phyloP scores from a whole-genome alignment of 2,888 invertebrate genomes.

The Melanostoma scalare region DNA sequence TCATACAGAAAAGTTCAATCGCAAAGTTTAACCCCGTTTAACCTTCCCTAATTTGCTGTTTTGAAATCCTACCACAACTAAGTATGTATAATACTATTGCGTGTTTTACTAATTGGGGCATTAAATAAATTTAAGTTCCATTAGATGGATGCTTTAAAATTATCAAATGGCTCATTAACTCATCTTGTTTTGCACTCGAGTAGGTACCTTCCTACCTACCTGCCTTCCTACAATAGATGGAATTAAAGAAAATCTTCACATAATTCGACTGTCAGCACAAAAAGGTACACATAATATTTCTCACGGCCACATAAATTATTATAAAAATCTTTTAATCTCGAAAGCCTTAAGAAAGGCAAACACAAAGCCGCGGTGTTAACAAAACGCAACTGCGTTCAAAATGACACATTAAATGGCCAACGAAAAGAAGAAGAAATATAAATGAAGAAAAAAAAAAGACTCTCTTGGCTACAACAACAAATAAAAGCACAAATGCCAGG shows the following conservation, averaged over 20 bases:
- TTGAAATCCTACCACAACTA: no score
- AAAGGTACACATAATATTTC: constrained; percentile 53
- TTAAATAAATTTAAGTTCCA: not conserved
- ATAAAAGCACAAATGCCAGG: constrained; percentile 60
- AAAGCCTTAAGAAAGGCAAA: constrained; percentile 47
- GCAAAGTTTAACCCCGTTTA: no score
- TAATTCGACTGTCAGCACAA: constrained; percentile 65
- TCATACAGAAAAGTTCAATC: no score
- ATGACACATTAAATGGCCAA: constrained; percentile 57
- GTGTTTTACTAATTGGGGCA: constrained; percentile 1
- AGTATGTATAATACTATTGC: no score
- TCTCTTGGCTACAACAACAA: constrained; percentile 58
- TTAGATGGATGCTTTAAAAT: not conserved
- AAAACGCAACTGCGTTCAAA: constrained; percentile 63
- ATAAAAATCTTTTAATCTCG: constrained; percentile 49
- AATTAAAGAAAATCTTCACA: constrained; percentile 44
- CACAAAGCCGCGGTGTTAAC: constrained; percentile 54
- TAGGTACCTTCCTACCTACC: not conserved
- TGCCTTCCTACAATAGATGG: constrained; percentile 25
- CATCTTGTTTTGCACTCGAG: constrained; percentile 21
- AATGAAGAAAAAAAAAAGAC: constrained; percentile 24
- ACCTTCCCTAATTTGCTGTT: no score
- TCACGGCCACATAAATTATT: constrained; percentile 50
- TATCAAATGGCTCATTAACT: constrained; percentile 59
- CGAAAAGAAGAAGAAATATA: constrained; percentile 44